phyloP scores from a whole-genome alignment of 2,113 vertebrate species.

The Pleuronectes platessa region DNA sequence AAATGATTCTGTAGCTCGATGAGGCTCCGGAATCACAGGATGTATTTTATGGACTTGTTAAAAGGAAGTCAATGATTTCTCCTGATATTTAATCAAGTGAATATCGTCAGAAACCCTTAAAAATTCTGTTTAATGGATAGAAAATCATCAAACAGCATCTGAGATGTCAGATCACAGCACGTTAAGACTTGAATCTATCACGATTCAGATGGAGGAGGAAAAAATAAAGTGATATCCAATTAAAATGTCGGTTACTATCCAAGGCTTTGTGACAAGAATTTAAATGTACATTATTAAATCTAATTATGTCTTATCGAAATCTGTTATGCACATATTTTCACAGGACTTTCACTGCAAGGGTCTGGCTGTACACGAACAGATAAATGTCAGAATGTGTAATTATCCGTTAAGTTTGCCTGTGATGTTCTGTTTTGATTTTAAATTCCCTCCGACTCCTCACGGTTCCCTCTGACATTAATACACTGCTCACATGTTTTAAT shows the following conservation, averaged over 20 bases:
- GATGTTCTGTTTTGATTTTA: too few species aligned
- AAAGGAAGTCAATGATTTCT: background rate
- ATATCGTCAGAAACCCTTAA: background rate
- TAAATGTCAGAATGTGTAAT: background rate
- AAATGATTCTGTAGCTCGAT: background rate
- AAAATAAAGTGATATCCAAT: background rate
- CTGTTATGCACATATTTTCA: background rate
- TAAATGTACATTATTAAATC: background rate
- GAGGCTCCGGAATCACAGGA: background rate
- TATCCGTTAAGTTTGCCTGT: background rate
- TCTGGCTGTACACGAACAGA: slow-evolving; percentile 10
- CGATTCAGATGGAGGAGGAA: background rate
- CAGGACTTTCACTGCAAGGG: background rate
- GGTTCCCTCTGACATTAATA: slow-evolving; percentile 34
- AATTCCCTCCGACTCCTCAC: background rate
- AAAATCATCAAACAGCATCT: slow-evolving; percentile 17
- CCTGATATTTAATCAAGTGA: slow-evolving; percentile 7
- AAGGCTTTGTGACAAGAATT: background rate
- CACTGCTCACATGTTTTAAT: background rate
- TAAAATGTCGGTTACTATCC: background rate
- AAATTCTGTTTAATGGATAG: background rate
- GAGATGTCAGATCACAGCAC: background rate
- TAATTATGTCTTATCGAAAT: background rate
- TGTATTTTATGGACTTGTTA: background rate
- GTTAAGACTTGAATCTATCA: background rate